phyloP scores from a whole-genome alignment of 2,113 vertebrate species.

The Lathamus discolor region DNA sequence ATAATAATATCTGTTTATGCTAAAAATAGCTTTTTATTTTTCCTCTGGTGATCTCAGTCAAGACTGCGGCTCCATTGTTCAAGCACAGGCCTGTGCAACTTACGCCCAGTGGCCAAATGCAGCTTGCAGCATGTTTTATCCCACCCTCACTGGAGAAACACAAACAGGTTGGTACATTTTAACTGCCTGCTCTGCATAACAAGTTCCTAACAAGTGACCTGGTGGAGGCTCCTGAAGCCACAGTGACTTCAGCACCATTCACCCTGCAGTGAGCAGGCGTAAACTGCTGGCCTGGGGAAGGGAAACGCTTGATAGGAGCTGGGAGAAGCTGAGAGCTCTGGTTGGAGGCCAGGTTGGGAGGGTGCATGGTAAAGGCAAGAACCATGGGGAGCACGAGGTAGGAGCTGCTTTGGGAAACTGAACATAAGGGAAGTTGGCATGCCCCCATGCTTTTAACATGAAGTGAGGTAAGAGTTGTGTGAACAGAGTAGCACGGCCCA shows the following conservation, averaged over 20 bases:
- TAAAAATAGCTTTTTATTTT: neutral
- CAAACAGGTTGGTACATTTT: neutral
- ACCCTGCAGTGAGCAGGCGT: neutral
- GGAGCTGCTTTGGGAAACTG: neutral
- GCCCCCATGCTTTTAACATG: accelerated
- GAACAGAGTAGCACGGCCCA: neutral
- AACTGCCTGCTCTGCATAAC: neutral
- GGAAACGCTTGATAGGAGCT: neutral
- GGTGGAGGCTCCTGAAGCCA: neutral
- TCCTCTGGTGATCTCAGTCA: neutral
- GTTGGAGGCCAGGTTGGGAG: neutral
- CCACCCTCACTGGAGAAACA: neutral
- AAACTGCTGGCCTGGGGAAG: neutral
- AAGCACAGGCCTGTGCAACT: neutral
- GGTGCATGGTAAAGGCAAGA: neutral
- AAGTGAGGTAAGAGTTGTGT: accelerated
- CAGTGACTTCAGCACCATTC: neutral
- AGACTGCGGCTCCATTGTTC: neutral
- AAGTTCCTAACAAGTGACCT: neutral
- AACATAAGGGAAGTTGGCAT: neutral
- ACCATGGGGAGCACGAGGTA: accelerated
- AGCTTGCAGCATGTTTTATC: neutral
- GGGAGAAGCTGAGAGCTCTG: accelerated
- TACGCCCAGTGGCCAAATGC: neutral
- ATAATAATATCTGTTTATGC: neutral